Conservation (phyloP, 2,888 invertebrate genomes). For the Andrena trimmerana region DNA sequence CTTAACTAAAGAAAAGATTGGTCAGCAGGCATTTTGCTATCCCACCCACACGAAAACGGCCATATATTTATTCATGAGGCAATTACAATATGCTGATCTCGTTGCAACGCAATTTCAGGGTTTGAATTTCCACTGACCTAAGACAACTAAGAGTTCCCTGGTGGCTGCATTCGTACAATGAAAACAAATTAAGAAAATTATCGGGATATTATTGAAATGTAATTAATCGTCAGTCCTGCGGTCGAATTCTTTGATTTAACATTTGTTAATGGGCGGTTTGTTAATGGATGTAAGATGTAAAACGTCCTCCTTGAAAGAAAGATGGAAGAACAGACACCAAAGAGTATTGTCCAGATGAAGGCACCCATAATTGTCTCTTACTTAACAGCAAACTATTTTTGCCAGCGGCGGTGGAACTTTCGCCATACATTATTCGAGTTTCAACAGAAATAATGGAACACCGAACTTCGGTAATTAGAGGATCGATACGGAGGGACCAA, state of each 20-base stretch:
- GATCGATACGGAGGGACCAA: slow-evolving; percentile 30
- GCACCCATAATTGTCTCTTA: slow-evolving; percentile 17
- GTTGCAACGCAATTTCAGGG: slow-evolving; percentile 21
- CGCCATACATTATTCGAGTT: slow-evolving; percentile 56
- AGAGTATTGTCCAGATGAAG: slow-evolving; percentile 10
- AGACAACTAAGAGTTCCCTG: slow-evolving; percentile 1
- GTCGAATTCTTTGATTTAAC: not conserved
- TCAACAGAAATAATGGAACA: slow-evolving; percentile 51
- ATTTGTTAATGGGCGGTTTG: not conserved
- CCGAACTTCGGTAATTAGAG: slow-evolving; percentile 58
- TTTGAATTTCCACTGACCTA: slow-evolving; percentile 17
- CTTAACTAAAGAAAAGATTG: slow-evolving; percentile 7
- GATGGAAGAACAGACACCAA: not conserved
- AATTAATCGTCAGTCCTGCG: not conserved
- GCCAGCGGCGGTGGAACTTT: slow-evolving; percentile 47
- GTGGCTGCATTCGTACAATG: not conserved
- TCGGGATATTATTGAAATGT: not conserved
- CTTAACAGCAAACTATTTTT: slow-evolving; percentile 65
- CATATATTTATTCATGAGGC: slow-evolving; percentile 43
- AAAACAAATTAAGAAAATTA: not conserved
- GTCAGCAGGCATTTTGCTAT: not conserved
- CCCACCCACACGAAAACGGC: slow-evolving; percentile 20
- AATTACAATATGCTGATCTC: slow-evolving; percentile 49
- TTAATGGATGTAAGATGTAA: not conserved
- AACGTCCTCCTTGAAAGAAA: not conserved